Conservation (phyloP, 2,113 vertebrate species). For the Aramus guarauna region DNA sequence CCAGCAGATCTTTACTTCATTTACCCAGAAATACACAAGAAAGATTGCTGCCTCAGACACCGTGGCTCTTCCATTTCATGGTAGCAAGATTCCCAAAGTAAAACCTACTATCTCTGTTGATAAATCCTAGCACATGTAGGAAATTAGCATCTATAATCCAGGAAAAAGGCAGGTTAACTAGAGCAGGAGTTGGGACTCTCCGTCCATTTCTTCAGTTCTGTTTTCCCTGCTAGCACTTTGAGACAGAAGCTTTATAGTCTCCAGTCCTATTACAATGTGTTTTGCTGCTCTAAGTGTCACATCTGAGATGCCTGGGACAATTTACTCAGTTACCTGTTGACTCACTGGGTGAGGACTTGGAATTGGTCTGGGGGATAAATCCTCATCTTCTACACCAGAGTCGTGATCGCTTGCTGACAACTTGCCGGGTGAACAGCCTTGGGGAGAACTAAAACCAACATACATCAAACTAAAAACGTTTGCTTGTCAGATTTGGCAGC, state of each 20-base stretch:
- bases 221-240: not conserved
- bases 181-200: not conserved
- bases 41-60: not conserved
- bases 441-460: slow-evolving; percentile 23
- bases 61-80: not conserved
- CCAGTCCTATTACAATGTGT: not conserved
- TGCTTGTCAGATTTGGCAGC: not conserved
- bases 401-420: slow-evolving; percentile 84
- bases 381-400: slow-evolving; percentile 94
- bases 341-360: slow-evolving; percentile 89
- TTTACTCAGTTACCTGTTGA: slow-evolving; percentile 80
- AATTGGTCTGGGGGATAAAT: slow-evolving; percentile 91
- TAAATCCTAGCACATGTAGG: not conserved
- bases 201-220: not conserved
- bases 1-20: not conserved
- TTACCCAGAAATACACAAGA: not conserved
- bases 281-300: not conserved
- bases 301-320: not conserved
- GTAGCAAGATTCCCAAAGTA: not conserved
- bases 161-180: not conserved
- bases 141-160: not conserved
- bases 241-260: not conserved
- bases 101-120: not conserved
- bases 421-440: slow-evolving; percentile 55
- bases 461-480: not conserved